phyloP scores from a whole-genome alignment of 2,797 vertebrate species.

The Brachyalestes nurse region DNA sequence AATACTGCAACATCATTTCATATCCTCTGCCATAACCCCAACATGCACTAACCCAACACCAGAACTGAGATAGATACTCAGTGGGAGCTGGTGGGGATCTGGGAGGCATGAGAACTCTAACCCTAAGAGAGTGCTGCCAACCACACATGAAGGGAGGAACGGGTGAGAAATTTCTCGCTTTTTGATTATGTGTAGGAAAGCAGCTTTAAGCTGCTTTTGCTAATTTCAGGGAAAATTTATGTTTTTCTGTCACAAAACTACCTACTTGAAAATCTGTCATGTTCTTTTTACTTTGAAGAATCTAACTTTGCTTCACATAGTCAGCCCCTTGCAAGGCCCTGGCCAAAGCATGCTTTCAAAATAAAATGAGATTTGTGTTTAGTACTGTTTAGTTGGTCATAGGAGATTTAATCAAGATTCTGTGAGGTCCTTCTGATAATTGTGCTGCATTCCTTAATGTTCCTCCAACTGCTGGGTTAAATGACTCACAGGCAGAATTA shows the following conservation, averaged over 20 bases:
- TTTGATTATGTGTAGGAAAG: background rate
- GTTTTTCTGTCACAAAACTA: background rate
- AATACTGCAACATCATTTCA: no score
- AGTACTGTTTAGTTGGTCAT: background rate
- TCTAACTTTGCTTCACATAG: background rate
- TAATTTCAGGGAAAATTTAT: background rate
- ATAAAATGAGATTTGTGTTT: constrained; percentile 2
- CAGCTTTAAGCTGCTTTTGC: background rate
- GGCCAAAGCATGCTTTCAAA: background rate
- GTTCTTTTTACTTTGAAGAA: background rate
- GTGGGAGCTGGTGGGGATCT: background rate
- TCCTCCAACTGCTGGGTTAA: constrained; percentile 8
- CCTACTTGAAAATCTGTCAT: background rate
- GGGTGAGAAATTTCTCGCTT: background rate
- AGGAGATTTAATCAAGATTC: constrained; percentile 22
- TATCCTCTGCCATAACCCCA: background rate
- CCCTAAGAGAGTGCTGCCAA: constrained; percentile 4
- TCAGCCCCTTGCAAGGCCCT: background rate
- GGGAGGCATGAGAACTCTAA: constrained; percentile 16
- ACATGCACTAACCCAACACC: background rate
- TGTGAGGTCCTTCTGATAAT: constrained; percentile 17
- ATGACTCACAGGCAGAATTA: constrained; percentile 11
- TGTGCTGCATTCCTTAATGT: constrained; percentile 17
- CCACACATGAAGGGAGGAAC: background rate
- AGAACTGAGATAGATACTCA: background rate